Base-by-base conservation (phyloP, 2,797 vertebrate species). In the Silurus aristotelis region DNA sequence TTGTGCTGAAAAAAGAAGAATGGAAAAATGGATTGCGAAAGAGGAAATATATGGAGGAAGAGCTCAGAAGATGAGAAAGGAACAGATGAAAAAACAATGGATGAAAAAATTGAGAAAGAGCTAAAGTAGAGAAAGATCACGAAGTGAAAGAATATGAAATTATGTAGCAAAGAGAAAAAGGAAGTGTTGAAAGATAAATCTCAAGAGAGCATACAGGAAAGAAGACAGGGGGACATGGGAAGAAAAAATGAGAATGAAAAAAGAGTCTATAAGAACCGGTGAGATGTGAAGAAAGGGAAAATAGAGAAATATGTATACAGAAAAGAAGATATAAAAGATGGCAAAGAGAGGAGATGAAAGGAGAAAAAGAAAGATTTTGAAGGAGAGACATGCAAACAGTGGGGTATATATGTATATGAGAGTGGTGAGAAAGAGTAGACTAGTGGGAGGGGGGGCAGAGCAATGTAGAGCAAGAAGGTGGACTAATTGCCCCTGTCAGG, bases 401-500 rank as follows among this genome's bases (percentile, higher is more conserved):
- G 22, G 17, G 22, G 14, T 15, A 15, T 0, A 15, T 6, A 63
- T 38, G 20, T 25, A 10, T 4, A 46, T 75, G 72, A 2, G 27
- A n/a, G 22, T 38, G 5, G 55, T 22, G 9, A 22, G 27, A 38
- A 61, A 14, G 25, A 38, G 19, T 5, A 63, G 31, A 38, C 38
- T 38, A 38, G 38, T 38, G 38, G 38, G 76, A 15, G 66, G 66
- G 20, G 38, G 71, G 73, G 66, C 17, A 72, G 76, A 67, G 77
- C 19, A 46, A 85, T 80, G 86, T 89, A 92, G 82, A 72, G 88
- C 89, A 90, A 86, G 86, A 87, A 27, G 86, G 22, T 84, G 70
- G 52, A 86, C 56, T 93, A 95, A 94, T 94, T 95, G 95, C 95
- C 93, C 94, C 92, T 85, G 90, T 94, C 94, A 93, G 92, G 90